These are phyloP conservation scores for Acleris sparsana DNA, from an alignment of 2,888 invertebrate genomes.

Conservation along the genomic window DNA sequence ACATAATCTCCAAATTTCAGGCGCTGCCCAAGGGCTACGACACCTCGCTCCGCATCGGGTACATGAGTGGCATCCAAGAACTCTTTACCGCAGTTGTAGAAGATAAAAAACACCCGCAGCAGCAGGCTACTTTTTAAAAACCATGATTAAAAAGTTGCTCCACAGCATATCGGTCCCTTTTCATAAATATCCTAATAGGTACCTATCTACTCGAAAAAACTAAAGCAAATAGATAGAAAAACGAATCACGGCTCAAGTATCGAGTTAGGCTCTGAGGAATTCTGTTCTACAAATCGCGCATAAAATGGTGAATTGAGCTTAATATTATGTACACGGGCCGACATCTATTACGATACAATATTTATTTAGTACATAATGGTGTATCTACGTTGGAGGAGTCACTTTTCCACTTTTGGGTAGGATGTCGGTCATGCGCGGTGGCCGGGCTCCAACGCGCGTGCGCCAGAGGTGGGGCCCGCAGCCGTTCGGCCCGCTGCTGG, in stretches of 20 bases:
- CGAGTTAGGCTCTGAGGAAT: slow-evolving; percentile 39
- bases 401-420: slow-evolving; percentile 81
- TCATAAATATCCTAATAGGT: slow-evolving; percentile 8
- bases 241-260: slow-evolving; percentile 1
- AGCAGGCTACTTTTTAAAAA: not conserved
- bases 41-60: slow-evolving; percentile 58
- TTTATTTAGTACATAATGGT: slow-evolving; percentile 82
- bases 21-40: slow-evolving; percentile 62
- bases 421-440: slow-evolving; percentile 79
- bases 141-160: not conserved
- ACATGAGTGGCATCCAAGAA: slow-evolving; percentile 67
- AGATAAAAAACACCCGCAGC: slow-evolving; percentile 42
- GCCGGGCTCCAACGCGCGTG: slow-evolving; percentile 60
- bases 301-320: slow-evolving; percentile 62
- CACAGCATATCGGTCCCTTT: not conserved
- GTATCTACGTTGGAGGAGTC: slow-evolving; percentile 81
- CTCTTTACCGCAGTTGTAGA: slow-evolving; percentile 58
- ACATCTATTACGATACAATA: slow-evolving; percentile 75
- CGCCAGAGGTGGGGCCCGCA: slow-evolving; percentile 79
- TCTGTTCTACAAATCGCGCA: slow-evolving; percentile 48
- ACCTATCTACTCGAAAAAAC: not conserved
- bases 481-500: slow-evolving; percentile 68
- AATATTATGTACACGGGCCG: slow-evolving; percentile 65
- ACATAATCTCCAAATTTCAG: slow-evolving; percentile 64
- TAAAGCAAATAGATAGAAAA: slow-evolving; percentile 12